These are phyloP conservation scores for Agrypnus murinus DNA, from an alignment of 2,888 invertebrate species.

Conservation along the genomic window DNA sequence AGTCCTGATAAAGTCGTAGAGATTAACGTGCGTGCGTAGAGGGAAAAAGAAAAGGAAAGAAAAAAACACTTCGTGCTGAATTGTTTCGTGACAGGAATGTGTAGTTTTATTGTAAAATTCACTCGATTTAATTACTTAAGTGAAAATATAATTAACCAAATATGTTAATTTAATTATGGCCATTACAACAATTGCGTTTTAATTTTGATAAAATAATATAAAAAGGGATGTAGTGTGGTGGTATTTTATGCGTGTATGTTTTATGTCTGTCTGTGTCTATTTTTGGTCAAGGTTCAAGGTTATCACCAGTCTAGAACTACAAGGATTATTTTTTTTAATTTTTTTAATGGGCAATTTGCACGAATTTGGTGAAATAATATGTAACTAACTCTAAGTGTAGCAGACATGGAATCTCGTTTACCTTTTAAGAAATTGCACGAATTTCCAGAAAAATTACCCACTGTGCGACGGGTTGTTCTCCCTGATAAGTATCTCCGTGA, in stretches of 20 bases:
- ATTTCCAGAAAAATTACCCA: background rate
- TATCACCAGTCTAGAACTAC: background rate
- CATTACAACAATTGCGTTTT: slow-evolving; percentile 32
- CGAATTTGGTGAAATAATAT: background rate
- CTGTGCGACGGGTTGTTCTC: no score
- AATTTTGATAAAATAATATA: slow-evolving; percentile 10
- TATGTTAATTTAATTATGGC: slow-evolving; percentile 34
- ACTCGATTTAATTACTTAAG: slow-evolving; percentile 25
- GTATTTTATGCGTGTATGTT: no score
- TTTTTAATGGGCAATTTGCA: slow-evolving; percentile 6
- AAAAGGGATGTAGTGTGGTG: slow-evolving; percentile 8
- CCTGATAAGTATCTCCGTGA: background rate
- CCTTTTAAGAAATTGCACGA: slow-evolving; percentile 16
- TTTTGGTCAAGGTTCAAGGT: slow-evolving; percentile 29
- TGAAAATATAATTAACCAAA: slow-evolving; percentile 28
- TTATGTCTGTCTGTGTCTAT: slow-evolving; percentile 27
- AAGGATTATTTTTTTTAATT: background rate
- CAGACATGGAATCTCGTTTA: slow-evolving; percentile 5
- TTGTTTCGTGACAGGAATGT: slow-evolving; percentile 18
- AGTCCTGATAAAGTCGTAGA: slow-evolving; percentile 10
- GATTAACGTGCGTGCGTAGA: slow-evolving; percentile 22
- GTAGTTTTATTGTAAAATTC: slow-evolving; percentile 28
- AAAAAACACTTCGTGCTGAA: slow-evolving; percentile 11
- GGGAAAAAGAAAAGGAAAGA: background rate
- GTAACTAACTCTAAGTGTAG: background rate